Percentiles rank a stretch among this genome's conserved stretches.
Conservation (phyloP, 2,888 invertebrate species). For the Julus scanicus region DNA sequence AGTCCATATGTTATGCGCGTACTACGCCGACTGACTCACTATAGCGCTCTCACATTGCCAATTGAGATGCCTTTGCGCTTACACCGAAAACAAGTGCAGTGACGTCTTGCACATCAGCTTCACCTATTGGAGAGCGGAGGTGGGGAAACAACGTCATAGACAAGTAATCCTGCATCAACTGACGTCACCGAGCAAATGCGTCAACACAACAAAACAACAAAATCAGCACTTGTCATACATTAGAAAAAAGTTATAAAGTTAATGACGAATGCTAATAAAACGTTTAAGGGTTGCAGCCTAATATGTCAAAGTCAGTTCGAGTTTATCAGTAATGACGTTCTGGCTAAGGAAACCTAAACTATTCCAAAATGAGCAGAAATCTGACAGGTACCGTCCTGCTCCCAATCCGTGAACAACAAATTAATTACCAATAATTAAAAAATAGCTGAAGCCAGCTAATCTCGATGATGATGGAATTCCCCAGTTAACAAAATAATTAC, state of each 20-base stretch:
- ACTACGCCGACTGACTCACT: not conserved
- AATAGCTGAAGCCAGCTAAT: not conserved
- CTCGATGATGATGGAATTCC: too few species aligned
- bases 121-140: not conserved
- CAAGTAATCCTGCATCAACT: not conserved
- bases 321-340: not conserved
- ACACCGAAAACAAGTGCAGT: not conserved
- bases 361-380: not conserved
- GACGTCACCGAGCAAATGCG: not conserved
- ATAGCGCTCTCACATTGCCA: not conserved
- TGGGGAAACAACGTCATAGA: not conserved
- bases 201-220: not conserved
- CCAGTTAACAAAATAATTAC: too few species aligned
- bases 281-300: not conserved
- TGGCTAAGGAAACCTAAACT: not conserved
- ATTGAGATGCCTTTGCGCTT: not conserved
- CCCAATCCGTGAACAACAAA: not conserved
- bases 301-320: not conserved
- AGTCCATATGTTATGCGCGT: not conserved
- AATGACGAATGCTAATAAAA: not conserved
- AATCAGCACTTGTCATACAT: not conserved
- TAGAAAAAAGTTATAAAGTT: not conserved
- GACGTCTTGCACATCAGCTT: not conserved
- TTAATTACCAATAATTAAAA: not conserved
- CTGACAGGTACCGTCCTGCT: not conserved